Base-by-base conservation (phyloP, 2,888 invertebrate genomes). In the Hemaris fuciformis region DNA sequence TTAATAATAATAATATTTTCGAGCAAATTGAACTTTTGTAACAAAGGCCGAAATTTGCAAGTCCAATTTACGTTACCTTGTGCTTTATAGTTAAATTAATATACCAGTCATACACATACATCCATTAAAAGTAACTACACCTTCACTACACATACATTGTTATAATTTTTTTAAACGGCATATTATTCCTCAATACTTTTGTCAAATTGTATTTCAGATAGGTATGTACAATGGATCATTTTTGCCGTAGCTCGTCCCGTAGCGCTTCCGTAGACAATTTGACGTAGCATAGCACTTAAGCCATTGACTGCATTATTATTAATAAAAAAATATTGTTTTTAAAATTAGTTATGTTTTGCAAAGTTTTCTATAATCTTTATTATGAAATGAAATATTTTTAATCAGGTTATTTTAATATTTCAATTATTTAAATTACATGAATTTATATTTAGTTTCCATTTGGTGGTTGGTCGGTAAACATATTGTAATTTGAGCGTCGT, bases 201-300 rank as follows among this genome's bases (percentile, higher is more conserved):
- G 43, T 5, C 2, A 20, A 20, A n/a, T n/a, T n/a, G n/a, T n/a
- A 38, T 25, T 6, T 13, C 25, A 27, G n/a, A 48, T 27, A 27
- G 15, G n/a, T 27, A 3, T 31, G 18, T 7, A 18, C 15, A 53
- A 62, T 42, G 43, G 42, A 22, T 56, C 42, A 43, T 60, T 66
- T 65, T 72, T 38, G 38, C 38, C 75, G 76, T 76, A 76, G 77
- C 70, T 57, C 18, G 53, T 65, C 56, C 62, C 77, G 77, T 80
- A 80, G 80, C 73, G 65, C 57, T 60, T 62, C 66, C 74, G 80
- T 79, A 79, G 67, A 59, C 43, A 46, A 27, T 42, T 64, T 71
- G 25, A 18, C 60, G 79, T 79, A 79, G 79, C 75, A 63, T 59
- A 34, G 61, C 58, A 34, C 45, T 46, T 34, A 34, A 41, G 22